These are phyloP conservation scores for Drosophila lacertosa DNA, from an alignment of 1,140 invertebrate species.

Conservation along the genomic window DNA sequence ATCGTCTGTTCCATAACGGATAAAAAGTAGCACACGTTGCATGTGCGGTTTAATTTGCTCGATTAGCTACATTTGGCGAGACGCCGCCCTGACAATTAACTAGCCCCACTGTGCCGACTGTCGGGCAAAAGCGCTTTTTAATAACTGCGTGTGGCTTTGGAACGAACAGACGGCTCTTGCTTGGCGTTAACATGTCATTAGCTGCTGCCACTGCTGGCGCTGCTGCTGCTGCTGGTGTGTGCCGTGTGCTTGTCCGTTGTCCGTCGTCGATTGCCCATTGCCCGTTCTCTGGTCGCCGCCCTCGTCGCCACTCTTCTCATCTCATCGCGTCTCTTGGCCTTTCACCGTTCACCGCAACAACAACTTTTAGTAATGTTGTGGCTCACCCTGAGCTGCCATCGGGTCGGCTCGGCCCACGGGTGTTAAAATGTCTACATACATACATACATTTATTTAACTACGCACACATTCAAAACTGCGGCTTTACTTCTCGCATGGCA, in stretches of 20 bases:
- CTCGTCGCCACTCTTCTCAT: conserved; percentile 19
- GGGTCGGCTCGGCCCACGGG: conserved; percentile 72
- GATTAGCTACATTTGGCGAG: conserved; percentile 13
- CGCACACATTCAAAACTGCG: conserved; percentile 7
- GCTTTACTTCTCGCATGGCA: conserved; percentile 40
- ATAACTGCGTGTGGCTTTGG: conserved; percentile 72
- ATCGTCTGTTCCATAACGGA: too few species aligned
- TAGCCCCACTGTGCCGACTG: conserved; percentile 60
- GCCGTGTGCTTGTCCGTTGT: conserved; percentile 9
- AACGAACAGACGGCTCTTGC: conserved; percentile 26
- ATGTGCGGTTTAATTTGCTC: conserved; percentile 7
- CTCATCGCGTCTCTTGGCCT: conserved; percentile 54
- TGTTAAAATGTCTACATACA: conserved; percentile 55
- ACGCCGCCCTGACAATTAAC: conserved; percentile 17
- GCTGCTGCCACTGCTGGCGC: conserved; percentile 44
- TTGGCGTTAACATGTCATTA: conserved; percentile 79
- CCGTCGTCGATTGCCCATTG: conserved; percentile 12
- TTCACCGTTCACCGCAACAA: conserved; percentile 76
- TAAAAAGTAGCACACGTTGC: too few species aligned
- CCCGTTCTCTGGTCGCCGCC: conserved; percentile 15
- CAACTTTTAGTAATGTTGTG: conserved; percentile 66
- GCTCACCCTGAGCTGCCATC: conserved; percentile 79
- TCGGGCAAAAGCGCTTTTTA: conserved; percentile 71
- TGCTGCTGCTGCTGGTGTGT: too few species aligned
- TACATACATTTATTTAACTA: conserved; percentile 13